Conservation (phyloP, 2,888 invertebrate species). For the Zele albiditarsus region DNA sequence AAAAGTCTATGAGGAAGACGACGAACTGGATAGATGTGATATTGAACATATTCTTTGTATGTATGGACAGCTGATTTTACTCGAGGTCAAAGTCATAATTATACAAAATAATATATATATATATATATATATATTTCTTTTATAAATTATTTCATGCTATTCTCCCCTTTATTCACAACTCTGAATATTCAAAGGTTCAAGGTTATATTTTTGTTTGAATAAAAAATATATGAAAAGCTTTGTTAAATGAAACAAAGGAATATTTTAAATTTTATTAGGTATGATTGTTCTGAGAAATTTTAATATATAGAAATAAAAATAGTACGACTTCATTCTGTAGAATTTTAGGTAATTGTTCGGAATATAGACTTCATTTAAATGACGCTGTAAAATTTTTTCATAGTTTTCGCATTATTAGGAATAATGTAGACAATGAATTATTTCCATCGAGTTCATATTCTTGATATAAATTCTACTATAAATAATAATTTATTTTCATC, state of each 20-base stretch:
- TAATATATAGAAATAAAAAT: background rate
- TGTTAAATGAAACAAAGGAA: background rate
- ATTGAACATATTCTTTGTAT: background rate
- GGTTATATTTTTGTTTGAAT: background rate
- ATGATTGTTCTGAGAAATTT: background rate
- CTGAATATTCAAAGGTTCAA: slow-evolving; percentile 4
- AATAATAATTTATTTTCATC: no score
- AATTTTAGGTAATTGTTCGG: no score
- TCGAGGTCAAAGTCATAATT: slow-evolving; percentile 8
- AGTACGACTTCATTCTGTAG: background rate
- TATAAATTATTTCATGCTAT: background rate
- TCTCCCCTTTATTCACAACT: background rate
- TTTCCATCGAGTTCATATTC: no score
- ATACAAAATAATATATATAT: no score
- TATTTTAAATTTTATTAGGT: background rate
- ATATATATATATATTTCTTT: no score
- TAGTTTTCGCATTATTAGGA: no score
- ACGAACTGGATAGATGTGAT: slow-evolving; percentile 7
- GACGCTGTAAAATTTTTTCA: no score
- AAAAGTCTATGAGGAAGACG: slow-evolving; percentile 4
- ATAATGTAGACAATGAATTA: no score
- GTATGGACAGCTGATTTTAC: background rate
- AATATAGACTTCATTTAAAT: no score
- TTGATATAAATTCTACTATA: no score
- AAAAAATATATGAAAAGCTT: background rate